Percentiles rank a stretch among this genome's conserved stretches.
Evolutionary conservation across 2,797 vertebrate species (phyloP).

Genomic region (Gymnopithys bicolor): DNA sequence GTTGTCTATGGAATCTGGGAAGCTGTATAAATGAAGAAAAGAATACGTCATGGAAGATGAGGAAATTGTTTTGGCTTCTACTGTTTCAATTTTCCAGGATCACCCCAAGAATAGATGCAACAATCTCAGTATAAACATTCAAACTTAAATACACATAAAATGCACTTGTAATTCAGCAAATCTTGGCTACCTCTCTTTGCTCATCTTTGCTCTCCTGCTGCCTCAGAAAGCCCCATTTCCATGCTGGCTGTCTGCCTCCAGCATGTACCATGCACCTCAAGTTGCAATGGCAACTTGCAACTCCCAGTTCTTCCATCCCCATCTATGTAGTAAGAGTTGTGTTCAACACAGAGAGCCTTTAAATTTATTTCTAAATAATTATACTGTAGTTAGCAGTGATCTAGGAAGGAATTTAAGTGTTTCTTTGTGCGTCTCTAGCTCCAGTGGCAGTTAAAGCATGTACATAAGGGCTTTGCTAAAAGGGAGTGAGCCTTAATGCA

Average conservation of each 20-base stretch:
- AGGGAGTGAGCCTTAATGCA: constrained; percentile 19
- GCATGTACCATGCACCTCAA: neutral
- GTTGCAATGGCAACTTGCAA: neutral
- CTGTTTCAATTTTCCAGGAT: neutral
- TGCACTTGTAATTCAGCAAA: neutral
- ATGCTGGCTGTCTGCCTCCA: neutral
- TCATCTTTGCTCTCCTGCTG: neutral
- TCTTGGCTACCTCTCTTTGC: neutral
- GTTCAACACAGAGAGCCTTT: neutral
- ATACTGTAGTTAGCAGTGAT: neutral
- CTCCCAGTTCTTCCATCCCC: neutral
- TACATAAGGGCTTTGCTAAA: constrained; percentile 25
- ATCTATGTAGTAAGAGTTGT: neutral
- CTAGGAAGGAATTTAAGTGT: constrained; percentile 22
- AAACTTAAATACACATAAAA: neutral
- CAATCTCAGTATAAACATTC: neutral
- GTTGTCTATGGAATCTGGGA: neutral
- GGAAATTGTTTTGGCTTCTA: neutral
- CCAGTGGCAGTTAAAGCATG: constrained; percentile 13
- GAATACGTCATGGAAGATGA: neutral
- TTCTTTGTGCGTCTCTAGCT: constrained; percentile 24
- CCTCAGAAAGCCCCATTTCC: neutral
- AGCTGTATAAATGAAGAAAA: neutral
- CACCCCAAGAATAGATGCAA: neutral
- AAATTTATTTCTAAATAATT: constrained; percentile 16